Conservation (phyloP, 2,888 invertebrate species). For the Shargacucullia verbasci region DNA sequence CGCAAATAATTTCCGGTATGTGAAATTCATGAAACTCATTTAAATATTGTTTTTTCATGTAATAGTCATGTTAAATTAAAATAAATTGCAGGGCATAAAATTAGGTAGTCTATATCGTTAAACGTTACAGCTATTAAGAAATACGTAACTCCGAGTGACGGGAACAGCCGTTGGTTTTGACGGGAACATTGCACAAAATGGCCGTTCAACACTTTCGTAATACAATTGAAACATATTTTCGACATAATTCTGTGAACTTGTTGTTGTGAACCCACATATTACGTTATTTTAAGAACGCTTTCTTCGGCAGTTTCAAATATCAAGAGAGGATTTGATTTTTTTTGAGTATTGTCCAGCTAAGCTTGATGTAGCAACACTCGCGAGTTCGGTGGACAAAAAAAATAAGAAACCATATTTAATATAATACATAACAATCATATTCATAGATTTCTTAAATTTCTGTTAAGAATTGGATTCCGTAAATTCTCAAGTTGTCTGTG, state of each 20-base stretch:
- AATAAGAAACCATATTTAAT: no score
- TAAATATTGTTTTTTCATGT: conserved; percentile 44
- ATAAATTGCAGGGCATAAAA: conserved; percentile 36
- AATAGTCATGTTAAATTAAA: conserved; percentile 36
- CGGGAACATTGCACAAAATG: conserved; percentile 46
- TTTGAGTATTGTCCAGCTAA: not conserved
- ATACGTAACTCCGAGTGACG: conserved; percentile 47
- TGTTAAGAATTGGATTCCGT: no score
- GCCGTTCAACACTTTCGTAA: conserved; percentile 13
- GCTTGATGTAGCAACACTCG: no score
- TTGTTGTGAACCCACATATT: conserved; percentile 5
- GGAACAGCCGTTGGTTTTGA: conserved; percentile 50
- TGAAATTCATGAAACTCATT: conserved; percentile 39
- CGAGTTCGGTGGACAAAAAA: no score
- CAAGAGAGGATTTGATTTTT: no score
- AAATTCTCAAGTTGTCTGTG: no score
- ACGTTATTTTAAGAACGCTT: not conserved
- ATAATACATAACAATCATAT: no score
- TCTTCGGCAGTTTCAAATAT: not conserved
- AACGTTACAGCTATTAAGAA: conserved; percentile 10
- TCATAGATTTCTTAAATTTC: no score
- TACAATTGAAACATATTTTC: conserved; percentile 21
- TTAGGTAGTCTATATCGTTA: conserved; percentile 16
- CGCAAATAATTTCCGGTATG: conserved; percentile 18
- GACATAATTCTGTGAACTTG: conserved; percentile 13